Base-by-base conservation (phyloP, 2,797 vertebrate species). In the Podargus strigoides region DNA sequence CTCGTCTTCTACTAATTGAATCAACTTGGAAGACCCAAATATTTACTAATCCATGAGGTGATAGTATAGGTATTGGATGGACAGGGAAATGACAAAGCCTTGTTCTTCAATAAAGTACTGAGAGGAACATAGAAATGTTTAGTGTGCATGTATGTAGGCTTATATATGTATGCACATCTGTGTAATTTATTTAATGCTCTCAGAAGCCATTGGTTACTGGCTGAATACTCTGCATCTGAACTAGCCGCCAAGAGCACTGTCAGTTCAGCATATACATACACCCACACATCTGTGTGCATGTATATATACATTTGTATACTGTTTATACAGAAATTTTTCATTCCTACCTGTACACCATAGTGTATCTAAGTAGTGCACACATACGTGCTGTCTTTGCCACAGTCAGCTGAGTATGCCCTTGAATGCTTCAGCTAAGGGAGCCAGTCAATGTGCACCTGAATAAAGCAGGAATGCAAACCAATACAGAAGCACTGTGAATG, bases 361-460 rank as follows among this genome's bases (percentile, higher is more conserved):
- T 10, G 14, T 28, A 11, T 42, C 2, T 12, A 39, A 66, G 66
- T 28, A 73, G 50, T 4, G 18, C 10, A 7, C 10, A 2, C 13
- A 3, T 10, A 15, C 17, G 1, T 30, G n/a, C n/a, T n/a, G n/a
- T n/a, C n/a, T n/a, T n/a, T n/a, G 11, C 37, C 34, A 28, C 4
- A 0, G 15, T 47, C 24, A 3, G 68, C 46, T 44, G 26, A 81
- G 17, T 12, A 5, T 10, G n/a, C 26, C 59, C 55, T 68, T 36
- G 20, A 85, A 22, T 46, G 50, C 32, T 32, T 17, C 34, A 66
- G 64, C 32, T 27, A 14, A 34, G n/a, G 21, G 30, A 78, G 30
- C 30, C 52, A 39, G 58, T 13, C 1, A 1, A 4, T 6, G 9
- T 13, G 30, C 12, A 42, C 62, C 62, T 21, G 20, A 73, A 67